Percentiles rank a stretch among this genome's conserved stretches.
Evolutionary conservation across 2,113 vertebrate genomes (phyloP).

Genomic region (Dicerorhinus sumatrensis): DNA sequence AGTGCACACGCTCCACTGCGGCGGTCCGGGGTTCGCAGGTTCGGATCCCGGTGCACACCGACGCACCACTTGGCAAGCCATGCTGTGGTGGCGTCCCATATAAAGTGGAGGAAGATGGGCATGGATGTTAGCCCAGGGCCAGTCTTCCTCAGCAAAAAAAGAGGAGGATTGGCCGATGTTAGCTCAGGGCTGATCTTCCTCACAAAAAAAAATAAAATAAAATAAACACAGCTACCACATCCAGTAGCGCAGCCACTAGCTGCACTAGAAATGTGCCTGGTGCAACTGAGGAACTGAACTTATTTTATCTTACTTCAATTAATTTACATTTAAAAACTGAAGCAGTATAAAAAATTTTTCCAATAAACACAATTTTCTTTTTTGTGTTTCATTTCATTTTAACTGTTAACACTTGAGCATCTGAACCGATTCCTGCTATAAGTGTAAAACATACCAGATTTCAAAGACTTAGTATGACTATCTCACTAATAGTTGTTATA

Average conservation of each 20-base stretch:
- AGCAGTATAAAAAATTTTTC: background rate
- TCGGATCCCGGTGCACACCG: no score
- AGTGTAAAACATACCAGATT: background rate
- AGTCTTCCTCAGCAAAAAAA: no score
- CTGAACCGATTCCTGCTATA: background rate
- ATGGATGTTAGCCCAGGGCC: no score
- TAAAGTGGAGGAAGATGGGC: no score
- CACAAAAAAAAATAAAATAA: no score
- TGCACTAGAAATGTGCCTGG: no score
- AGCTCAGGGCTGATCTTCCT: no score
- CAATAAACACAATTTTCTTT: background rate
- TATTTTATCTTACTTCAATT: background rate
- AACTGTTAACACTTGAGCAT: background rate
- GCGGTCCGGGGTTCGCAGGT: no score
- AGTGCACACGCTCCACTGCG: no score
- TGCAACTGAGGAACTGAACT: background rate
- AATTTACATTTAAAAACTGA: background rate
- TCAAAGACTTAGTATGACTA: background rate
- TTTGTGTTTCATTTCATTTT: background rate
- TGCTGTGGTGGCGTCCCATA: no score
- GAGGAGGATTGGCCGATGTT: no score
- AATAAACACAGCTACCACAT: fast-evolving
- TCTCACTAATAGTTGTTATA: background rate
- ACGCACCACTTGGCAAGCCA: no score
- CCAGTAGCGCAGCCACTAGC: fast-evolving